Percentiles rank a stretch among this genome's conserved stretches.
These are phyloP conservation scores for Carcharodon carcharias DNA, from an alignment of 2,797 vertebrate genomes.

Conservation along the genomic window DNA sequence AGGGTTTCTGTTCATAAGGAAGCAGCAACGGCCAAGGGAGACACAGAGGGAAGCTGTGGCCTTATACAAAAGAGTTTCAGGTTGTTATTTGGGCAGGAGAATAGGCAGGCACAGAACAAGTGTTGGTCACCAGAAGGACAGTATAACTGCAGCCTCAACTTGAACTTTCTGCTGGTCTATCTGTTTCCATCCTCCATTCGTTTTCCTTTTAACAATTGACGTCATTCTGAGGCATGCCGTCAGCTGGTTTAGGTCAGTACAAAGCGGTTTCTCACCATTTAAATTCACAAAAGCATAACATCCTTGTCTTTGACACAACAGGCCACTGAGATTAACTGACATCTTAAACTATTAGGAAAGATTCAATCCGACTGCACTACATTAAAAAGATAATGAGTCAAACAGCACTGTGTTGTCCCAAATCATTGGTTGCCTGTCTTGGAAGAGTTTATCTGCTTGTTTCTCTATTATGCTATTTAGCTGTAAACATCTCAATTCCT, in stretches of 20 bases:
- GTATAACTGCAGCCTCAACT: not conserved
- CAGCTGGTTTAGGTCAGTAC: not conserved
- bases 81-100: not conserved
- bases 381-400: not conserved
- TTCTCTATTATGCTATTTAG: not conserved
- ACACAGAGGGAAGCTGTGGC: not conserved
- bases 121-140: not conserved
- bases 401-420: not conserved
- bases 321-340: not conserved
- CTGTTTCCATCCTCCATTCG: not conserved
- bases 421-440: not conserved
- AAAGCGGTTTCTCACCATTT: not conserved
- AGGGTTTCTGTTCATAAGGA: not conserved
- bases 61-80: not conserved
- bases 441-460: not conserved
- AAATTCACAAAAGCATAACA: not conserved
- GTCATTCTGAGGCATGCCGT: not conserved
- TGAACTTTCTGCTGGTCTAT: not conserved
- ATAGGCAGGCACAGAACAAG: not conserved
- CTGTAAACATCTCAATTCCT: not conserved
- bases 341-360: not conserved
- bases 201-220: not conserved
- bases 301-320: not conserved
- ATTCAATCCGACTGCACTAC: not conserved
- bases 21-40: not conserved